Evolutionary conservation across 2,888 invertebrate genomes (phyloP).

Genomic region (Drosophila borealis): DNA sequence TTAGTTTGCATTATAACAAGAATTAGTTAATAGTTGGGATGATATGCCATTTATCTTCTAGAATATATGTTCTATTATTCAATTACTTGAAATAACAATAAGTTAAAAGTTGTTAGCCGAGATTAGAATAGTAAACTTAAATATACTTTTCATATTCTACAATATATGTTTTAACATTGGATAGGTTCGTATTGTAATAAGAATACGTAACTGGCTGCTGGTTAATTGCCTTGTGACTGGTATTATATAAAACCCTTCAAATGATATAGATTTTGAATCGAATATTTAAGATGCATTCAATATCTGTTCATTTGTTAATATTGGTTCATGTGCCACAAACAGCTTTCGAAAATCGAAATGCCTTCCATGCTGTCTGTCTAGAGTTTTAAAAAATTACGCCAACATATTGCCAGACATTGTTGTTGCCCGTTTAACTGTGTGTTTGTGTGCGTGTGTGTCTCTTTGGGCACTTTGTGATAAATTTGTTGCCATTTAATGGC

Average conservation of each 20-base stretch:
- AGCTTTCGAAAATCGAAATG: slow-evolving; percentile 10
- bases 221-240: background rate
- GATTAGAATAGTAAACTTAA: background rate
- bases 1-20: too few species aligned
- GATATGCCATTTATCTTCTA: too few species aligned
- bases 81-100: too few species aligned
- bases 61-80: too few species aligned
- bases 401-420: slow-evolving; percentile 50
- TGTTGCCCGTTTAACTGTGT: slow-evolving; percentile 15
- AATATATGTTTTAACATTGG: background rate
- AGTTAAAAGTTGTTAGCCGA: background rate
- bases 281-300: too few species aligned
- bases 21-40: too few species aligned
- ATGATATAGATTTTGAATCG: background rate
- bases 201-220: background rate
- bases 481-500: slow-evolving; percentile 67
- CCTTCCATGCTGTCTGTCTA: background rate
- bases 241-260: background rate
- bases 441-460: slow-evolving; percentile 13
- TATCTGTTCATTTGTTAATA: too few species aligned
- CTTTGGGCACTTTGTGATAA: slow-evolving; percentile 66
- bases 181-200: background rate
- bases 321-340: background rate
- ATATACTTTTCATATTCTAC: background rate
- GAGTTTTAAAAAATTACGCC: slow-evolving; percentile 46